Base-by-base conservation (phyloP, 2,888 invertebrate species). In the Andrena marginata region DNA sequence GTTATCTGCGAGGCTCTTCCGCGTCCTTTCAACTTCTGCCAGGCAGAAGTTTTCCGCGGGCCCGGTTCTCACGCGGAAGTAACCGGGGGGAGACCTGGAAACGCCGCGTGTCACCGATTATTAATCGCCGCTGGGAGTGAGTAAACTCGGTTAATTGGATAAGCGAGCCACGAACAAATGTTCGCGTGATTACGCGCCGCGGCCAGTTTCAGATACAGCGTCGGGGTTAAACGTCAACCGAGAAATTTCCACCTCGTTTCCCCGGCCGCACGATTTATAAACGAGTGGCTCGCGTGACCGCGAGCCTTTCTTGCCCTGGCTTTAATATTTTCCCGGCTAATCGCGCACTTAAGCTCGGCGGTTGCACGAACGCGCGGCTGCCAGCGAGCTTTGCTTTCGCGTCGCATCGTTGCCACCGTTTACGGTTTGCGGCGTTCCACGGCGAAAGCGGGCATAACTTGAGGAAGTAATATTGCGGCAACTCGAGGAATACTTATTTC, bases 81-180 rank as follows among this genome's bases (percentile, higher is more conserved):
- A 13, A 31, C 23, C 23, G 16, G 16, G 49, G 49, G 20, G 29
- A 35, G 70, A 63, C 29, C 16, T 42, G 33, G 77, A 74, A 67
- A 60, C 60, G 42, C 5, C n/a, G 33, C 2, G 63, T 26, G 68
- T 63, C 69, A 20, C 54, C 16, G 26, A 59, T 80, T 73, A 82
- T 81, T 80, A 80, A 83, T 84, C 84, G 80, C 54, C n/a, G 60
- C 20, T 26, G 65, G 16, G 1, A 49, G 68, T 56, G 49, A 68
- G 76, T 68, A 84, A 80, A 77, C 74, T 71, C 80, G 77, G 70
- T 60, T 85, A 85, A 85, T 84, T 84, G 84, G 80, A 77, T 75
- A 77, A 71, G 62, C 64, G 26, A 76, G 60, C 33, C 20, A 5
- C 51, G 72, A 64, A 35, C 35, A 42, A 68, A 63, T 48, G 48